A percentile compares a stretch with the other conserved stretches of the same genome.
Conservation (phyloP, 2,888 invertebrate genomes). For the Cosmia pyralina region DNA sequence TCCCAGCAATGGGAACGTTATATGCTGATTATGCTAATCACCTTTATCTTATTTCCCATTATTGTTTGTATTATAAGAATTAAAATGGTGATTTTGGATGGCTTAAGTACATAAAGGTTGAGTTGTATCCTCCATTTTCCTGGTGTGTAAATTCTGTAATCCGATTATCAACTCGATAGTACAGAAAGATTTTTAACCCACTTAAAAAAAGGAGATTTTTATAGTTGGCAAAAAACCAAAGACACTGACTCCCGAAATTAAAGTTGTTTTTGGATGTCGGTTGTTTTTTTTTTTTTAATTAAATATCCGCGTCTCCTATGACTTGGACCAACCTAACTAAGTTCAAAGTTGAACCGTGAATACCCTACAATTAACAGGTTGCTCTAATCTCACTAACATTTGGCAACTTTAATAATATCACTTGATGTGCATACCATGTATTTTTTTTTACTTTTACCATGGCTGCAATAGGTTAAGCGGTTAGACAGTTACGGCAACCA, state of each 20-base stretch:
- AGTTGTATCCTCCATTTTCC: not conserved
- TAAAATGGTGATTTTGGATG: not conserved
- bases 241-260: too few relatives aligned
- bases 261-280: too few relatives aligned
- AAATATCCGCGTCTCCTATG: too few relatives aligned
- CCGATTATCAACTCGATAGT: too few relatives aligned
- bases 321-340: conserved; percentile 60
- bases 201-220: too few relatives aligned
- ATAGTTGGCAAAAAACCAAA: too few relatives aligned
- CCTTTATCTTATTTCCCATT: too few relatives aligned
- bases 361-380: conserved; percentile 68
- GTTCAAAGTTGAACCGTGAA: conserved; percentile 69
- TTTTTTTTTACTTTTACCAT: conserved; percentile 54
- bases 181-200: too few relatives aligned
- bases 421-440: conserved; percentile 33
- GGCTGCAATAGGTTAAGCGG: conserved; percentile 63
- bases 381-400: conserved; percentile 68
- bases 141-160: not conserved
- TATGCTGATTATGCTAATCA: too few relatives aligned
- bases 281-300: too few relatives aligned
- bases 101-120: not conserved
- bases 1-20: too few relatives aligned
- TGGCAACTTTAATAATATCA: conserved; percentile 66
- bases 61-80: too few relatives aligned
- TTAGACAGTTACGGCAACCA: conserved; percentile 37